phyloP scores from a whole-genome alignment of 2,113 vertebrate species.

The Seriola aureovittata region DNA sequence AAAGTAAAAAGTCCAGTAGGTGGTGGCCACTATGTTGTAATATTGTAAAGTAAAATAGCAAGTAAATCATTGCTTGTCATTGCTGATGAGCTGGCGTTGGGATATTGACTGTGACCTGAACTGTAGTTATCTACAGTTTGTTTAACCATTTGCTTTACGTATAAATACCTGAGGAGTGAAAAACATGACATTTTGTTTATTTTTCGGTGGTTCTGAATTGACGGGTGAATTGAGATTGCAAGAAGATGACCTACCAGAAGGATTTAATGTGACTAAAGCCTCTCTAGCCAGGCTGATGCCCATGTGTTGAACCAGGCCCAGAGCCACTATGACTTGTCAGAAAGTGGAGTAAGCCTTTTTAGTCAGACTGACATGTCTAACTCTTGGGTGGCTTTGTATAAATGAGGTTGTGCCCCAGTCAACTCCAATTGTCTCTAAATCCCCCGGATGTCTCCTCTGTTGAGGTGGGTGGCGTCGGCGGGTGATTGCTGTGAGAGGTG shows the following conservation, averaged over 20 bases:
- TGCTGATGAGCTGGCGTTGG: constrained; percentile 39
- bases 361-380: constrained; percentile 71
- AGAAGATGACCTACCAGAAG: constrained; percentile 56
- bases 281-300: constrained; percentile 19
- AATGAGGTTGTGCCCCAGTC: constrained; percentile 80
- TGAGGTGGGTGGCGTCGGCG: constrained; percentile 26
- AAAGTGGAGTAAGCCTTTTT: constrained; percentile 61
- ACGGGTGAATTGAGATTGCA: constrained; percentile 35
- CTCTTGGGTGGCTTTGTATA: constrained; percentile 73
- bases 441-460: constrained; percentile 56
- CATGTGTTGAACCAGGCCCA: constrained; percentile 31
- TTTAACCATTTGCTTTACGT: constrained; percentile 34
- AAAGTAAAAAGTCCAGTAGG: constrained; percentile 57
- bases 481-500: constrained; percentile 59
- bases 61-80: constrained; percentile 67
- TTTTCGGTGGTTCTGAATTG: constrained; percentile 42
- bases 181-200: constrained; percentile 37
- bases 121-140: constrained; percentile 17
- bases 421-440: constrained; percentile 78
- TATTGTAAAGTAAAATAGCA: neutral
- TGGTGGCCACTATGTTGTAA: constrained; percentile 24
- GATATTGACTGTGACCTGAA: constrained; percentile 52
- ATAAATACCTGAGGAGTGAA: neutral
- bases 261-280: constrained; percentile 50
- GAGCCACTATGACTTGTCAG: constrained; percentile 50